Evolutionary conservation across 1,140 invertebrate genomes (phyloP).

Genomic region (Apis laboriosa): DNA sequence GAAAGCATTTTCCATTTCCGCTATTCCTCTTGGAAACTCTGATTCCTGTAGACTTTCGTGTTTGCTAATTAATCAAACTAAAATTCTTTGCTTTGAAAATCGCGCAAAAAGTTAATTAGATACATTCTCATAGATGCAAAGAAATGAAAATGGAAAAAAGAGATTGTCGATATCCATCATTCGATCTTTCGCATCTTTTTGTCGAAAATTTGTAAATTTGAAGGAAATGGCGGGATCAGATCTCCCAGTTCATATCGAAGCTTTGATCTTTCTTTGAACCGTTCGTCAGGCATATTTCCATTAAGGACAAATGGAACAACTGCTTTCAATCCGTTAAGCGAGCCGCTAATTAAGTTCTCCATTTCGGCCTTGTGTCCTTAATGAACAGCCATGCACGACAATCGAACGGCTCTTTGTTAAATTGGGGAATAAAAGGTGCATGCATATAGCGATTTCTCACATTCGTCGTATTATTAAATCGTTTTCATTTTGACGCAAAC

Average conservation of each 20-base stretch:
- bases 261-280: background rate
- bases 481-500: background rate
- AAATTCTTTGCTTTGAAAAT: background rate
- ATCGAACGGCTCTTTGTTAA: slow-evolving; percentile 15
- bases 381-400: background rate
- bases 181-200: background rate
- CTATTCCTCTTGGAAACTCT: slow-evolving; percentile 1
- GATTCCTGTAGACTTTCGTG: background rate
- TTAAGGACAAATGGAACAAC: slow-evolving; percentile 35
- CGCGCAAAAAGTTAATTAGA: no score
- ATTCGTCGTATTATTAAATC: background rate
- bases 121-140: background rate
- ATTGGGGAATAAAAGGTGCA: slow-evolving; percentile 15
- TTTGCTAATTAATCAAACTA: background rate
- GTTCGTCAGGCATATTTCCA: slow-evolving; percentile 12
- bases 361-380: slow-evolving; percentile 10
- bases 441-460: background rate
- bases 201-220: background rate
- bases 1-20: slow-evolving; percentile 35
- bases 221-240: background rate
- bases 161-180: background rate
- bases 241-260: no score
- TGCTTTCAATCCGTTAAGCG: slow-evolving; percentile 38
- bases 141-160: no score
- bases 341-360: slow-evolving; percentile 35